phyloP scores from a whole-genome alignment of 2,797 vertebrate genomes.

The Tinamus major region DNA sequence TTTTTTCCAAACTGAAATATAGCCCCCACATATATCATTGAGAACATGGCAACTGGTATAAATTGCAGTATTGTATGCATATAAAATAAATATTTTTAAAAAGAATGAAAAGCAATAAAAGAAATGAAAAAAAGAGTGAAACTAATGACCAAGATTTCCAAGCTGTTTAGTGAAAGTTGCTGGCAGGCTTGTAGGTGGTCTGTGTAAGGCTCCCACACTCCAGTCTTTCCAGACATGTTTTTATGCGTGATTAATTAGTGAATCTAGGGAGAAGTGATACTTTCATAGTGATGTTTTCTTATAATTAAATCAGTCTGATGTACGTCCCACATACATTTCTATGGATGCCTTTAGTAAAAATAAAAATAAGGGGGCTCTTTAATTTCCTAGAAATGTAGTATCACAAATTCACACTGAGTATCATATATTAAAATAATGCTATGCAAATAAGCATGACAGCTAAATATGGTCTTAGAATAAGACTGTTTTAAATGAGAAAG shows the following conservation, averaged over 20 bases:
- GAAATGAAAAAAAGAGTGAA: background rate
- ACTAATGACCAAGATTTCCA: background rate
- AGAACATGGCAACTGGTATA: background rate
- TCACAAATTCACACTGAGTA: conserved; percentile 27
- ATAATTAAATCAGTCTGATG: conserved; percentile 32
- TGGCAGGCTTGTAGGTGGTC: background rate
- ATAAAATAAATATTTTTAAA: background rate
- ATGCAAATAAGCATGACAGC: conserved; percentile 58
- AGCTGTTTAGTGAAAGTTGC: background rate
- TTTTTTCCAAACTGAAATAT: background rate
- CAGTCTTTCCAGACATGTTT: background rate
- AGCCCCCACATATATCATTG: background rate
- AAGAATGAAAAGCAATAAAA: background rate
- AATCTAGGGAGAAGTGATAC: background rate
- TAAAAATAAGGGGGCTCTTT: background rate
- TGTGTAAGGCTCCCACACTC: background rate
- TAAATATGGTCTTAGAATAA: conserved; percentile 57
- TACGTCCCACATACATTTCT: background rate
- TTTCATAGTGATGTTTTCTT: conserved; percentile 19
- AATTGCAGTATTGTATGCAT: background rate
- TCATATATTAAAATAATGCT: conserved; percentile 54
- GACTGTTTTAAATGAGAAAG: conserved; percentile 34
- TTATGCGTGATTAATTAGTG: conserved; percentile 15
- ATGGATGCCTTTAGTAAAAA: background rate
- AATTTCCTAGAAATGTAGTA: conserved; percentile 15